Evolutionary conservation across 2,797 vertebrate species (phyloP), one percentile per base, ranked within the genome.

Genomic region (Acanthurus leucopareius): DNA sequence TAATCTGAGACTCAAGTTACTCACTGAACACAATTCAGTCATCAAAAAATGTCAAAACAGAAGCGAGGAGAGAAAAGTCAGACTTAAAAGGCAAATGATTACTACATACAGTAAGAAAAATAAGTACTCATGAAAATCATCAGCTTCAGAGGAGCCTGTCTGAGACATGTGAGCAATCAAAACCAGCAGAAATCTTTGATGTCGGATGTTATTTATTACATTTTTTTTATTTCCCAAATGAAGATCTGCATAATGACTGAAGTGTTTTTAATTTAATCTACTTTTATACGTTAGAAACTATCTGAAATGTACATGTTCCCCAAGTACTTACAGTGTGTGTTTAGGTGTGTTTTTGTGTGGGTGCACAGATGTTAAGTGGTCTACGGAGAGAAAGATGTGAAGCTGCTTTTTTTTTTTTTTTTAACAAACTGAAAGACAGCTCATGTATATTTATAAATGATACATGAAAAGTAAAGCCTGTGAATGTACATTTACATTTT

Each of bases 161-260:
- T 80, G 48, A 70, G 52, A 58, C 45, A 45, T 77, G 35, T 54
- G 70, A 85, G 71, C 75, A 77, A 64, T 82, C 68, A 83, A 68
- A 81, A 54, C 16, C 48, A 54, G 45, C 44, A 65, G 44, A 74
- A 70, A 45, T 56, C 66, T 90, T 85, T 87, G 78, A 85, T 45
- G 53, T 66, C 45, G 32, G 44, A 16, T 19, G 14, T 74, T 38
- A 88, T 52, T 82, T 53, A 77, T 73, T 38, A 16, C 1, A 49
- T 2, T 16, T 47, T 61, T 61, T 66, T 20, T 40, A 16, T 68
- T 68, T 60, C 3, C 58, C 35, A 44, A 48, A 42, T 45, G 45
- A 66, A 53, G 15, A 76, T 84, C 86, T 75, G 57, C n/a, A 83
- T 84, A 71, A 59, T 63, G 67, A 83, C 65, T 76, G 38, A 77